phyloP scores from a whole-genome alignment of 2,797 vertebrate genomes.

The Acestrorhynchus altus region DNA sequence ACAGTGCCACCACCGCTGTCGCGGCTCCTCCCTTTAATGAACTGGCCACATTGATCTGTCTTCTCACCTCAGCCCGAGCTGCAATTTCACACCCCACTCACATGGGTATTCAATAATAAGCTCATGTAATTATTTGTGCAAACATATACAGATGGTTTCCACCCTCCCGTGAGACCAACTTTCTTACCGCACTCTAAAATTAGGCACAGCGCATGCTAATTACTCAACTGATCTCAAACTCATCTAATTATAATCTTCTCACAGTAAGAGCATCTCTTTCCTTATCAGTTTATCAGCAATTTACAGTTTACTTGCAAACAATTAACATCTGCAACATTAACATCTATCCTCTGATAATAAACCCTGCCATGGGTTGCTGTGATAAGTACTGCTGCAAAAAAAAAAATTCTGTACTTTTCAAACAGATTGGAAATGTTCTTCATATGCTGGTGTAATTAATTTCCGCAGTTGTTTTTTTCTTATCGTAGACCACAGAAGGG shows the following conservation, averaged over 20 bases:
- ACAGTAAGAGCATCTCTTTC: conserved; percentile 38
- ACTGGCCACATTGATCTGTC: background rate
- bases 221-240: conserved; percentile 61
- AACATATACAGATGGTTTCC: conserved; percentile 39
- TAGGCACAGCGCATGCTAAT: conserved; percentile 66
- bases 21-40: background rate
- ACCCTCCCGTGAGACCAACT: conserved; percentile 34
- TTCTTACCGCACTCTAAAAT: conserved; percentile 56
- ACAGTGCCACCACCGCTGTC: background rate
- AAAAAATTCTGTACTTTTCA: too few species aligned
- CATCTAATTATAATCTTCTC: conserved; percentile 64
- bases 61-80: background rate
- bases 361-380: too few species aligned
- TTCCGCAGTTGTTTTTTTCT: background rate
- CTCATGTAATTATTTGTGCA: conserved; percentile 32
- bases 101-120: background rate
- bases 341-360: background rate
- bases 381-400: background rate
- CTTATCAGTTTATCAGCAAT: conserved; percentile 69
- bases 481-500: background rate
- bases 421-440: background rate
- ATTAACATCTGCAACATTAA: conserved; percentile 51
- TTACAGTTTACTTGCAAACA: conserved; percentile 54
- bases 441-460: background rate
- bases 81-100: conserved; percentile 1